Evolutionary conservation across 2,113 vertebrate genomes (phyloP), one percentile per base, ranked within the genome.

Genomic region (Ictidomys tridecemlineatus): DNA sequence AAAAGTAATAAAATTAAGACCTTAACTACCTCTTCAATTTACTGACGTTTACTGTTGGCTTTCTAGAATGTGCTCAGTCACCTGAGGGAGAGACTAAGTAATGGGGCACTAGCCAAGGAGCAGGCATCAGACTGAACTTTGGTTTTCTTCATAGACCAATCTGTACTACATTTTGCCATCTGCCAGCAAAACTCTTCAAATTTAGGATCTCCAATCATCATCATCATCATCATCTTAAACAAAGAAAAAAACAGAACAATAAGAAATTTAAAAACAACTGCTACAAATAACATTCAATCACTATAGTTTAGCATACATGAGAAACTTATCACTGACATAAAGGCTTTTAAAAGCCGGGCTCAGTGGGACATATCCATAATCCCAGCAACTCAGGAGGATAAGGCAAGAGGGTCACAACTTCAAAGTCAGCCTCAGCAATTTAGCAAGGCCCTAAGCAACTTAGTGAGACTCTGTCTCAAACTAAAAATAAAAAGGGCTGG

Each of bases 151-250:
- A 39, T 4, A 73, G 8, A 76, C 28, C 8, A 95, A 14, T 28
- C 0, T 92, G 70, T 26, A 96, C 58, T 61, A 86, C 84, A 94
- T 93, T 77, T 42, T 84, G 97, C 97, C 97, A 98, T 9, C 93
- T 95, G 89, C 88, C 91, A 96, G 61, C 84, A 96, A 96, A 69
- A 48, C 56, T 97, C 34, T 82, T 42, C 17, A 39, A 92, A 90
- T 51, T 67, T 48, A 93, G 0, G 12, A 0, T 39, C 3, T 93
- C 77, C 3, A 65, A 87, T 37, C 73, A 92, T n/a, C 53, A 34
- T 20, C 20, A 73, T 45, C 51, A 92, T n/a, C 53, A 34, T 20
- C 20, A 77, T 45, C 51, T 89, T 32, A 32, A 53, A 20, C 17
- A 56, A 72, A 22, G 24, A 28, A 63, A 8, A 48, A 20, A 42